Base-by-base conservation (phyloP, 2,797 vertebrate genomes). In the Pterois miles region DNA sequence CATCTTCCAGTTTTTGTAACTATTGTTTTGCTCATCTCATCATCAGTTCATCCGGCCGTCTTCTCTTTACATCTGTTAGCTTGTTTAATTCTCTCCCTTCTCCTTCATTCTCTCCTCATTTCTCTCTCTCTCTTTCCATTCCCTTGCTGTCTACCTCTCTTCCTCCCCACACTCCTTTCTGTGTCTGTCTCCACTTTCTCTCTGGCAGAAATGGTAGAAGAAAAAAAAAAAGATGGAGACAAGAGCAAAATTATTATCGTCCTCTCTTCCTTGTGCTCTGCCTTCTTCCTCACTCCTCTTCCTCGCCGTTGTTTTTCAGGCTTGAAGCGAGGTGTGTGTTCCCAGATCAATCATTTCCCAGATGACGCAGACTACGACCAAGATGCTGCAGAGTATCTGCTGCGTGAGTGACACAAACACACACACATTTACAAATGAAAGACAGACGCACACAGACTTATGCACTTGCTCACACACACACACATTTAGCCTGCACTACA, bases 351-450 rank as follows among this genome's bases (percentile, higher is more conserved):
- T 93, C 97, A 98, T 78, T 98, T 98, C 88, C 97, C 97, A 4
- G 97, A 98, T 11, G 97, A 98, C 85, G 97, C 96, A 29, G 97
- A 98, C 93, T 98, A 98, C 73, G 97, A 98, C 92, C 97, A 98
- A 71, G 97, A 98, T 93, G 95, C 97, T 76, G 97, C 97, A 23
- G 97, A 98, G 91, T 98, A 98, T 85, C 95, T 98, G 86, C 95
- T 98, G 86, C 96, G 97, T 97, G 94, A 94, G 97, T 96, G 69
- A 70, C 73, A 64, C 73, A 56, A 56, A 74, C 63, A 65, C 65
- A 60, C 60, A 60, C 52, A 74, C 63, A 69, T 43, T 27, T 27
- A 64, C 20, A 77, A 66, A 59, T 13, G 23, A 53, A 71, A 34
- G 4, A 18, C 27, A 68, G 6, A 59, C 33, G 11, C 68, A 71